Conservation (phyloP, 1,140 invertebrate species). For the Hyles vespertilio region DNA sequence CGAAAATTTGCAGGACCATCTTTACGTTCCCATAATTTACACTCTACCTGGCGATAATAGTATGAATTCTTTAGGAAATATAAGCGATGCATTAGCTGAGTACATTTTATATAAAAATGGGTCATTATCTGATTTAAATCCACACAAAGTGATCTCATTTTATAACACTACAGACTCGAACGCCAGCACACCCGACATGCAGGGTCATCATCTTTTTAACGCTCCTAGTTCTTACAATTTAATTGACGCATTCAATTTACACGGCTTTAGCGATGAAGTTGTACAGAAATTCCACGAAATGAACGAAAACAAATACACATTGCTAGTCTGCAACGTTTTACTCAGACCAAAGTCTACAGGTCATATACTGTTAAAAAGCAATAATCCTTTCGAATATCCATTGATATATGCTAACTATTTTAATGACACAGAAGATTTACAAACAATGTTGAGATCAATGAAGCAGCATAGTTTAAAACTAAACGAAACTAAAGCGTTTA, state of each 20-base stretch:
- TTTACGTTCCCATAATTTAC: constrained; percentile 46
- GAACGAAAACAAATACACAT: constrained; percentile 54
- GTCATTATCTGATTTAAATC: constrained; percentile 23
- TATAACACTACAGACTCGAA: constrained; percentile 36
- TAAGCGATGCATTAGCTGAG: constrained; percentile 17
- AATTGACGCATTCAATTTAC: constrained; percentile 31
- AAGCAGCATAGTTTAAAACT: constrained; percentile 68
- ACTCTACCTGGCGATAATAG: constrained; percentile 23
- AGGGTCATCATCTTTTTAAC: constrained; percentile 38
- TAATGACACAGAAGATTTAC: constrained; percentile 75
- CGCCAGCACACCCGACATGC: constrained; percentile 35
- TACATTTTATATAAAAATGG: constrained; percentile 33
- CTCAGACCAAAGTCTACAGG: constrained; percentile 79
- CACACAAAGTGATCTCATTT: constrained; percentile 38
- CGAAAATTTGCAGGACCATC: constrained; percentile 81
- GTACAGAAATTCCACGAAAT: constrained; percentile 28
- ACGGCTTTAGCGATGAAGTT: constrained; percentile 32
- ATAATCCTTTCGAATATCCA: constrained; percentile 78
- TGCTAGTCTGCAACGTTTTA: constrained; percentile 61
- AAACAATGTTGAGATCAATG: constrained; percentile 74
- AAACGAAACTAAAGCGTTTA: constrained; percentile 68
- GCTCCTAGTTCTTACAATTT: constrained; percentile 28
- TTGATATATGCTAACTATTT: constrained; percentile 82
- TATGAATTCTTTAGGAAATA: constrained; percentile 20
- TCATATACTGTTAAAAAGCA: constrained; percentile 74